Base-by-base conservation (phyloP, 2,797 vertebrate genomes). In the Syngnathus acus region DNA sequence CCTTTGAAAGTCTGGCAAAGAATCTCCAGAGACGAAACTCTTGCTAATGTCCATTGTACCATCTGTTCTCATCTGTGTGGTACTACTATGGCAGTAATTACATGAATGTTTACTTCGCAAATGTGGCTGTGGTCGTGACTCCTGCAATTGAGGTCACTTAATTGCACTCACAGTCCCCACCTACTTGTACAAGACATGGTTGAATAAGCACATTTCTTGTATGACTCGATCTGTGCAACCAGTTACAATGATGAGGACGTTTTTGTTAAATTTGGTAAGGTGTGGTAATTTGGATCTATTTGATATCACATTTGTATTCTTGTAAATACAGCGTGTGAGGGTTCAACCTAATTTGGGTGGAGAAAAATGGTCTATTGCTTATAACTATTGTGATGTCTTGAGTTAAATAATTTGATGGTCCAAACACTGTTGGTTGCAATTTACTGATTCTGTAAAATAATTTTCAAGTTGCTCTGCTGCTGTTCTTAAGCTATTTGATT, bases 291-390 rank as follows among this genome's bases (percentile, higher is more conserved):
- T 78, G 82, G 84, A 82, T 82, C 84, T 76, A 85, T 88, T 89
- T 86, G 80, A 85, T 88, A 89, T 85, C 70, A 70, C 79, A 84
- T 91, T 91, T 89, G 82, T 89, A 88, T 85, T 82, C 82, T 81
- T 89, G 86, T 88, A 86, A 74, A 84, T 85, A 82, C 13, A 4
- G 23, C 6, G 11, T 50, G 26, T 38, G 32, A 43, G 70, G 68
- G 70, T 62, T 75, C 75, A 72, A 77, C 78, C 68, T 68, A 66
- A 61, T 66, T 0, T 0, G 42, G 77, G 69, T 32, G 6, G 6
- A 8, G 19, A 21, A 43, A 62, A 72, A 85, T 81, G 79, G 82
- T 78, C 76, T 78, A 11, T 84, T 64, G 76, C 80, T 84, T 70
- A 21, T 84, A 72, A 82, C 74, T 89, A 86, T 87, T 80, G 80